These are phyloP conservation scores for Ametastegia equiseti DNA, from an alignment of 2,888 invertebrate genomes.

Conservation along the genomic window DNA sequence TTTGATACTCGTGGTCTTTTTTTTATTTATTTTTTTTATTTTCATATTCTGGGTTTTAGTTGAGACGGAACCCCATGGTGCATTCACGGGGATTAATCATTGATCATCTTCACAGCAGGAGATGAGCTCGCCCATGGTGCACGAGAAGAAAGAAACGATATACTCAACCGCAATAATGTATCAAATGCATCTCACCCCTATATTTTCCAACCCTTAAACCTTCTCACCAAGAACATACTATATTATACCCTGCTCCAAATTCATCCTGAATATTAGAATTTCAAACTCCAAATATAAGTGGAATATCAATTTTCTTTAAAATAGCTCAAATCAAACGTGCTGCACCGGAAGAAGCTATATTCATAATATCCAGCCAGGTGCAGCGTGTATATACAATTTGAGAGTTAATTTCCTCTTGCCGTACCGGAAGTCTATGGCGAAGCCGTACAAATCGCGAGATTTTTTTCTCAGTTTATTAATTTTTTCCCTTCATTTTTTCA, in stretches of 20 bases:
- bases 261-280: no score
- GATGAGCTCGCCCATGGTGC: background rate
- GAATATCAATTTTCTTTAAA: background rate
- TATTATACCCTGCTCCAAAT: no score
- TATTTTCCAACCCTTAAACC: background rate
- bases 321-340: background rate
- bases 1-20: background rate
- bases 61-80: conserved; percentile 6
- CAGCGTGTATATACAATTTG: no score
- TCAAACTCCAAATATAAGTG: no score
- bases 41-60: background rate
- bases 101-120: conserved; percentile 31
- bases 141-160: background rate
- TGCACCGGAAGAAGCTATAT: no score
- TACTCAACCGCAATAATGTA: background rate
- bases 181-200: background rate
- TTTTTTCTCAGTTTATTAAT: no score
- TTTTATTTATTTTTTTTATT: background rate
- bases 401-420: background rate
- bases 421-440: conserved; percentile 1
- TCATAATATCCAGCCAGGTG: no score
- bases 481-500: no score
- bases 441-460: background rate
- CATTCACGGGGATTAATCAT: conserved; percentile 33
- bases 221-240: no score